These are phyloP conservation scores for Dolichomitus sp. DNA, from an alignment of 2,888 invertebrate genomes.

Conservation along the genomic window DNA sequence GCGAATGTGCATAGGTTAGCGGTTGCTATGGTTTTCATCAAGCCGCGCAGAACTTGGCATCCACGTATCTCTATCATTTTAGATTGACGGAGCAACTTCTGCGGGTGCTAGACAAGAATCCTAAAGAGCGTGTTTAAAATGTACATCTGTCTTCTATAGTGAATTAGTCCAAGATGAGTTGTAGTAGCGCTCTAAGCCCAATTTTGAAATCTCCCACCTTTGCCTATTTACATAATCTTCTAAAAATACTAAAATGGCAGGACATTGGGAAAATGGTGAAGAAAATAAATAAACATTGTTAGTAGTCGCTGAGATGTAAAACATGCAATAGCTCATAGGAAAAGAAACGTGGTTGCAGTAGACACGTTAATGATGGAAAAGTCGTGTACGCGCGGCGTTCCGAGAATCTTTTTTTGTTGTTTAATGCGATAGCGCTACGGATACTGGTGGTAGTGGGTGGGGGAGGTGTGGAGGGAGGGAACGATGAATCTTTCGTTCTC, in stretches of 20 bases:
- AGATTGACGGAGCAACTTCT: too few relatives aligned
- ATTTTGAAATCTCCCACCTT: conserved; percentile 13
- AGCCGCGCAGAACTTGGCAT: too few relatives aligned
- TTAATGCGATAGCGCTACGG: neutral
- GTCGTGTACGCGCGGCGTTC: neutral
- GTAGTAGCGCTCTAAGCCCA: neutral
- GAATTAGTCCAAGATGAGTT: too few relatives aligned
- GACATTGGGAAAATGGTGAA: too few relatives aligned
- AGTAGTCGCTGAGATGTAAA: neutral
- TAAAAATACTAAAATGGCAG: neutral
- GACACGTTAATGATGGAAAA: neutral
- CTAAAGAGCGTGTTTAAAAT: too few relatives aligned
- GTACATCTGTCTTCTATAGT: too few relatives aligned
- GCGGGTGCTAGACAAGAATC: too few relatives aligned
- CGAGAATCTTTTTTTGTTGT: neutral
- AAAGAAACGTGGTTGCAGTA: neutral
- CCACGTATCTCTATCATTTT: too few relatives aligned
- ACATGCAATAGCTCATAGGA: neutral
- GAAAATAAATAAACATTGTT: neutral
- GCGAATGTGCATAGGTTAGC: too few relatives aligned
- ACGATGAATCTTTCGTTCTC: conserved; percentile 18
- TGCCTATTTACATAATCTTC: conserved; percentile 2
- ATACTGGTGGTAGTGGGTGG: neutral
- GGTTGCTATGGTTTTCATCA: too few relatives aligned
- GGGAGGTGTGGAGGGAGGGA: neutral